Conservation (phyloP, 2,888 invertebrate genomes). For the Limenitis arthemis region DNA sequence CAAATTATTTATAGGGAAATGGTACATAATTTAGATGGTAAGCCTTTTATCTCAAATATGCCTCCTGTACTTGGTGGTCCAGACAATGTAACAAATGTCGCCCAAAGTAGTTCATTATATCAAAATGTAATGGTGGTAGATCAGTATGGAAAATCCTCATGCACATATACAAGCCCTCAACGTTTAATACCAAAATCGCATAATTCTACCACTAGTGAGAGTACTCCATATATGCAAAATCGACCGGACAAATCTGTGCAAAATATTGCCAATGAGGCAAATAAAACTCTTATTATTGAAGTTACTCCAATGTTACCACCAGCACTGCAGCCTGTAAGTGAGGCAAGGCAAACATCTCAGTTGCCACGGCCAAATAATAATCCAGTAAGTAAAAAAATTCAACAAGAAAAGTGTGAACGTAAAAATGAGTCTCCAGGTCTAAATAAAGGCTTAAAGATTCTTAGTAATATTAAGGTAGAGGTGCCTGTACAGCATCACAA, state of each 20-base stretch:
- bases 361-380: slow-evolving; percentile 10
- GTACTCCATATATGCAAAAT: slow-evolving; percentile 30
- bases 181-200: slow-evolving; percentile 45
- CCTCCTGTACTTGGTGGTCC: slow-evolving; percentile 46
- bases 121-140: slow-evolving; percentile 67
- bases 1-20: slow-evolving; percentile 66
- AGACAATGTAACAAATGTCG: slow-evolving; percentile 51
- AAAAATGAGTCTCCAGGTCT: slow-evolving; percentile 41
- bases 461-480: slow-evolving; percentile 69
- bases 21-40: slow-evolving; percentile 61
- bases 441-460: slow-evolving; percentile 61
- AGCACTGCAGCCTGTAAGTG: slow-evolving; percentile 23
- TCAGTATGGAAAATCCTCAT: slow-evolving; percentile 59
- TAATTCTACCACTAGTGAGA: slow-evolving; percentile 40
- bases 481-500: slow-evolving; percentile 64
- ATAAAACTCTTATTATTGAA: slow-evolving; percentile 59
- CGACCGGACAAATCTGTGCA: slow-evolving; percentile 36
- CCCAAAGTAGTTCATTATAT: slow-evolving; percentile 56
- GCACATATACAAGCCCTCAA: slow-evolving; percentile 56
- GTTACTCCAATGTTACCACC: slow-evolving; percentile 48
- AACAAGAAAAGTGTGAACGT: slow-evolving; percentile 31
- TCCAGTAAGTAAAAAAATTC: slow-evolving; percentile 12
- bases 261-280: slow-evolving; percentile 37
- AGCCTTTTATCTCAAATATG: slow-evolving; percentile 54
- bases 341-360: slow-evolving; percentile 23